Conservation (phyloP, 2,888 invertebrate genomes). For the Schizaphis graminum region DNA sequence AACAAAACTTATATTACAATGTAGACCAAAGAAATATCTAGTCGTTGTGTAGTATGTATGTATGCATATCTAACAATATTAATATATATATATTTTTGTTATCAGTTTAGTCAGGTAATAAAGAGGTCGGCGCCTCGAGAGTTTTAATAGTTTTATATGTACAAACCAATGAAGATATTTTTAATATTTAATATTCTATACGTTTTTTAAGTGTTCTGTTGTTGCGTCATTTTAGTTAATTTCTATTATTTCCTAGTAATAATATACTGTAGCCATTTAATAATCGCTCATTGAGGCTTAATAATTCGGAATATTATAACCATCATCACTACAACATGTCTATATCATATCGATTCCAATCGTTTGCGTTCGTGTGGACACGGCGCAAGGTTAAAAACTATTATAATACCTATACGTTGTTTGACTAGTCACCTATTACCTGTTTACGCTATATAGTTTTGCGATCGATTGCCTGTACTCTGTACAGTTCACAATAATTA, state of each 20-base stretch:
- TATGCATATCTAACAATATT: background rate
- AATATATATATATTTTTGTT: background rate
- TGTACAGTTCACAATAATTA: background rate
- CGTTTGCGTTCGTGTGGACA: background rate
- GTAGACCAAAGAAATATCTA: background rate
- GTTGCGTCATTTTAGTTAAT: background rate
- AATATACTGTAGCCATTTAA: background rate
- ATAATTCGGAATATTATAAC: background rate
- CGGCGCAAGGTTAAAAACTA: background rate
- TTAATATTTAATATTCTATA: background rate
- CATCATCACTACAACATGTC: no score
- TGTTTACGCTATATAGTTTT: background rate
- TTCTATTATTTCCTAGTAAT: background rate
- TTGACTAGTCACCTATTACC: background rate
- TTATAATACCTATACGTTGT: background rate
- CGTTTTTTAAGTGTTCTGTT: background rate
- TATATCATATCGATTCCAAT: background rate
- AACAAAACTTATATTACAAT: background rate
- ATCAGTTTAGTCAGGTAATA: slow-evolving; percentile 14
- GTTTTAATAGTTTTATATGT: background rate
- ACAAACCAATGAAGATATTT: background rate
- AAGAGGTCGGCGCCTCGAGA: background rate
- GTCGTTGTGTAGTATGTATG: background rate
- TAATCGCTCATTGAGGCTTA: background rate
- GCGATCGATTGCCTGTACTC: background rate